Evolutionary conservation across 2,888 invertebrate species (phyloP), one percentile per base, ranked within the genome.

Genomic region (Amorpha juglandis): DNA sequence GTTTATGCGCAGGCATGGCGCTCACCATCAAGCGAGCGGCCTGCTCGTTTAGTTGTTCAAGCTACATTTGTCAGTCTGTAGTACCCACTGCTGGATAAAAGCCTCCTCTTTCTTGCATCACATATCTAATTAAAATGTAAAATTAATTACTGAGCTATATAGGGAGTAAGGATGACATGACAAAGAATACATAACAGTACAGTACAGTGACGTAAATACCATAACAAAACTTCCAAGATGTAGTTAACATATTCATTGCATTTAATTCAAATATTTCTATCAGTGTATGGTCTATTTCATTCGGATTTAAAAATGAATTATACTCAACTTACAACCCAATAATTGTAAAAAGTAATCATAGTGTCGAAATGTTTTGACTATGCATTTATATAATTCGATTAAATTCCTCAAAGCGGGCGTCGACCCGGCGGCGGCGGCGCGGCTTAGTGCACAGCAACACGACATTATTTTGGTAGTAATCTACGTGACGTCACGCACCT

Each of bases 401-500:
- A 86, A 80, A 81, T 84, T 87, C 84, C 73, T 80, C 83, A 84
- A 83, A 79, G 81, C 83, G 87, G 87, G 67, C 89, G 76, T 84
- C 84, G 87, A 90, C 86, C 89, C 42, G 70, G 74, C 77, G 75
- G 71, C 71, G 78, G 78, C 79, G 70, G 74, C 77, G 75, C 75
- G 74, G 77, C 78, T 77, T 70, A 76, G 71, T 78, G 78, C 78
- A 82, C 81, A 71, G 76, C 71, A 78, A 78, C 79, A 82, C 81
- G 82, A 84, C 80, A 81, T 76, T 85, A 82, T 87, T 87, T 86
- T 82, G 80, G 78, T 81, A 79, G 78, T 80, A 77, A 82, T 81
- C 81, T 87, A 91, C 91, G 90, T 91, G 91, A 90, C 80, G 83
- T 81, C 86, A 89, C 87, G 88, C 86, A 82, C 82, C 83, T 84